Evolutionary conservation across 2,888 invertebrate species (phyloP), one percentile per base, ranked within the genome.

Genomic region (Clostera curtula): DNA sequence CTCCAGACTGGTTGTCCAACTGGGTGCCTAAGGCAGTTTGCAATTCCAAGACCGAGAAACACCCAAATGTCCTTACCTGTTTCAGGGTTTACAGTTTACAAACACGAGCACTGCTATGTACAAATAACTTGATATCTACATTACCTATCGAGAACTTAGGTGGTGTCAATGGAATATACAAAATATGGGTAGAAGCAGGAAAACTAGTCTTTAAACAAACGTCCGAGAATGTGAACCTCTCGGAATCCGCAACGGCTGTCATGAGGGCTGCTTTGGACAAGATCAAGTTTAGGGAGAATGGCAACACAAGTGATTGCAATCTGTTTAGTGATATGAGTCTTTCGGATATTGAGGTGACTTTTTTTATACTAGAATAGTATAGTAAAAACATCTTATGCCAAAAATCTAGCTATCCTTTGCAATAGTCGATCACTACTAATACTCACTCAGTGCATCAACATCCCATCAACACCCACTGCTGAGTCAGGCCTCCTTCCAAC

Each of bases 181-280:
- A 83, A 49, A 83, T 91, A 24, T 92, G 91, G 91, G 74, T 87
- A 1, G 87, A 88, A 27, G 85, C 89, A 19, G 89, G 89, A 0
- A 87, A 87, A 49, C 64, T 89, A 31, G 86, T 89, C 1, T 89
- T 89, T 31, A 85, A 87, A 48, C 69, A 86, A 26, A 71, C 67
- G 26, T 79, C 70, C 3, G 71, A 79, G 23, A 85, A 87, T 44
- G 48, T 70, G 1, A 73, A 85, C 20, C 61, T 91, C 9, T 50
- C 90, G 19, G 93, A 92, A 57, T 89, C 92, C 1, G 86, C 89
- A 2, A 91, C 91, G 0, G 88, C 91, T 3, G 88, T 90, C 0
- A 89, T 93, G 89, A 85, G 92, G 43, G 90, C 92, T n/a, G 85
- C 90, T 1, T 67, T 92, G 19, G 89, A 90, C 51, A 89, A 89